Percentiles rank a stretch among this genome's conserved stretches.
Conservation (phyloP, 2,888 invertebrate genomes). For the Erebia palarica region DNA sequence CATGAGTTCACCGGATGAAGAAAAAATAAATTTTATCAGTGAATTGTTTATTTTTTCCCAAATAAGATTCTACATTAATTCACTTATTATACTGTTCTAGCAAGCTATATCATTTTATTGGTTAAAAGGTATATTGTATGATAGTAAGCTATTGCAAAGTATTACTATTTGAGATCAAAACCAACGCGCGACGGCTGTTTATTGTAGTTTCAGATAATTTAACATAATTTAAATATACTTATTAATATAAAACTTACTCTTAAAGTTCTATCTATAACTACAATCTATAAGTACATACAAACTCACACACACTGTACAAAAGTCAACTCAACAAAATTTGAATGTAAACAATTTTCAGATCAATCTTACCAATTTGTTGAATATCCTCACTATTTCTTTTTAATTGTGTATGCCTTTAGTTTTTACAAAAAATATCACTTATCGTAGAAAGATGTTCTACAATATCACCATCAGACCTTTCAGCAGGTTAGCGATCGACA, state of each 20-base stretch:
- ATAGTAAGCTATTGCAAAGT: constrained; percentile 14
- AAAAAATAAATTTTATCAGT: constrained; percentile 10
- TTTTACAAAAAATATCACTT: constrained; percentile 2
- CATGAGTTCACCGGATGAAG: background rate
- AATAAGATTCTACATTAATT: constrained; percentile 7
- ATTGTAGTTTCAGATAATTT: constrained; percentile 24
- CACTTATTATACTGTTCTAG: constrained; percentile 39
- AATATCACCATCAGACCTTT: constrained; percentile 1
- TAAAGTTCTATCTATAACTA: constrained; percentile 28
- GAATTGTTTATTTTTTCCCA: constrained; percentile 20
- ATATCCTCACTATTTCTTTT: background rate
- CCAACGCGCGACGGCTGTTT: constrained; percentile 37
- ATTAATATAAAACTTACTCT: constrained; percentile 23
- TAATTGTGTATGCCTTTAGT: background rate
- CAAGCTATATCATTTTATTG: constrained; percentile 33
- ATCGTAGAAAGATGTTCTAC: constrained; percentile 1
- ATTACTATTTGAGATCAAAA: constrained; percentile 58
- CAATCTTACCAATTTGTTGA: background rate
- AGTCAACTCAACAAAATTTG: constrained; percentile 29
- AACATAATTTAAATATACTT: constrained; percentile 4
- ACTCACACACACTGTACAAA: constrained; percentile 51
- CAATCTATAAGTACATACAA: constrained; percentile 40
- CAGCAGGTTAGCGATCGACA: constrained; percentile 86
- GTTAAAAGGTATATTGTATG: constrained; percentile 35
- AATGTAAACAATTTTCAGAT: background rate